A percentile compares a stretch with the other conserved stretches of the same genome.
phyloP scores from a whole-genome alignment of 2,888 invertebrate genomes.

The Cryptosula pallasiana region DNA sequence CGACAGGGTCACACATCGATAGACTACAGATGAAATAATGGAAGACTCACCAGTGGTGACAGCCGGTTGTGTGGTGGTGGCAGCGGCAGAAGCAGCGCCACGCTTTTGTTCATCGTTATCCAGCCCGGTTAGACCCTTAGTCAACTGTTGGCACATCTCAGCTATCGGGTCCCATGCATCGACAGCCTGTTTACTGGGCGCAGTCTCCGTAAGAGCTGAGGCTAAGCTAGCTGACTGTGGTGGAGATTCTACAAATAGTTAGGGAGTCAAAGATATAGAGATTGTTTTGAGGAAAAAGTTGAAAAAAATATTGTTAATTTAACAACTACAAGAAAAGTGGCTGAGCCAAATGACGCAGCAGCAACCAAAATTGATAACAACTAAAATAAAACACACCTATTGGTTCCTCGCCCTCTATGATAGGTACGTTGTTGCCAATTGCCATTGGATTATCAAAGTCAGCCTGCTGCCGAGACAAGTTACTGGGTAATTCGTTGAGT shows the following conservation, averaged over 20 bases:
- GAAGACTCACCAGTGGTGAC: background rate
- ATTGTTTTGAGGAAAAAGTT: too few species aligned
- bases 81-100: slow-evolving; percentile 1
- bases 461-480: slow-evolving; percentile 68
- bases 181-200: slow-evolving; percentile 28
- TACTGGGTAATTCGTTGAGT: slow-evolving; percentile 90
- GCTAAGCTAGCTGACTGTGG: slow-evolving; percentile 32
- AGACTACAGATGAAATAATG: too few species aligned
- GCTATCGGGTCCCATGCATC: slow-evolving; percentile 60
- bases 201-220: slow-evolving; percentile 28
- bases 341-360: too few species aligned
- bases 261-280: too few species aligned
- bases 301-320: too few species aligned
- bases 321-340: too few species aligned
- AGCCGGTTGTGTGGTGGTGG: background rate
- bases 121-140: slow-evolving; percentile 69
- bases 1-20: too few species aligned
- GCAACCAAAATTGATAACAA: too few species aligned
- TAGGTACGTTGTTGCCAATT: background rate
- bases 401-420: slow-evolving; percentile 13
- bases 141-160: slow-evolving; percentile 72
- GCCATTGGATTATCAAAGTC: slow-evolving; percentile 10
- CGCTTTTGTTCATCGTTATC: slow-evolving; percentile 58
- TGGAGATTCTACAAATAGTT: slow-evolving; percentile 12
- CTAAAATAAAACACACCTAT: slow-evolving; percentile 5